These are phyloP conservation scores for Paramuricea clavata DNA, from an alignment of 92 coral and sea anemone genomes.

Conservation along the genomic window DNA sequence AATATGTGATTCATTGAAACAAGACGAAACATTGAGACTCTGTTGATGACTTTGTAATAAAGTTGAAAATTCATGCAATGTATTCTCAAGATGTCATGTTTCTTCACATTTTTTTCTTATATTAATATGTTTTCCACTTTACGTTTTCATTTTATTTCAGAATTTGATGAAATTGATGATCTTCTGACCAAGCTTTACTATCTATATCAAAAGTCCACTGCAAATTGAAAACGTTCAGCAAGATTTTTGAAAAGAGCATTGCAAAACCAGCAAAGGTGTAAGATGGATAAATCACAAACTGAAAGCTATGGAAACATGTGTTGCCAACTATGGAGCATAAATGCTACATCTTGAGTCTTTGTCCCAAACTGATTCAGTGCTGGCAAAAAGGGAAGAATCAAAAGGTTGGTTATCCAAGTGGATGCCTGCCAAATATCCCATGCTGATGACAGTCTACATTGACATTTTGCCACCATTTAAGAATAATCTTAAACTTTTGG, in stretches of 20 bases:
- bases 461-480: background rate
- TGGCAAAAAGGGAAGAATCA: background rate
- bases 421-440: background rate
- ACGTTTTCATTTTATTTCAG: too few species aligned
- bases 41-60: too few species aligned
- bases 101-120: too few species aligned
- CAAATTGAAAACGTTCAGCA: background rate
- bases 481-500: too few species aligned
- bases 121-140: too few species aligned
- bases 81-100: too few species aligned
- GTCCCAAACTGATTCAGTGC: background rate
- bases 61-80: too few species aligned
- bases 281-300: background rate
- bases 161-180: background rate
- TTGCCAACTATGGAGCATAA: background rate
- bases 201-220: background rate
- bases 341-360: background rate
- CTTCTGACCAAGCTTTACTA: background rate
- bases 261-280: too few species aligned
- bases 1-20: too few species aligned
- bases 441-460: background rate
- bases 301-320: background rate
- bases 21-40: too few species aligned
- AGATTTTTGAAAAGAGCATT: constrained; percentile 6
- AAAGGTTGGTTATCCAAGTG: background rate